phyloP scores from a whole-genome alignment of 2,888 invertebrate genomes.

The Parelbella ahira region DNA sequence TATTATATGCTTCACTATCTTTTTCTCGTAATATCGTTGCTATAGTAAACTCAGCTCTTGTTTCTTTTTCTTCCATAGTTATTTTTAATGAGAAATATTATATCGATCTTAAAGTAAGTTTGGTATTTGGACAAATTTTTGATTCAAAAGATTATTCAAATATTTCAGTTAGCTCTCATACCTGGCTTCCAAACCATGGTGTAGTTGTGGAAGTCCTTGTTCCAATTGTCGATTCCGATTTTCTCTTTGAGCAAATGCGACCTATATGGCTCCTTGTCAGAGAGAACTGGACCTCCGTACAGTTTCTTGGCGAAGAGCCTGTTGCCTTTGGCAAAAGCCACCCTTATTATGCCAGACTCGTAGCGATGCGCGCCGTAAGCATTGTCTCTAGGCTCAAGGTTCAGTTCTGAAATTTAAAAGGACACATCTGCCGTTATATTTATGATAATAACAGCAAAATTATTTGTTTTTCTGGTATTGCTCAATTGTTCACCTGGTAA shows the following conservation, averaged over 20 bases:
- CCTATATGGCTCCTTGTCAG: constrained; percentile 67
- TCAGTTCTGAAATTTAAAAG: constrained; percentile 82
- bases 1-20: too few relatives aligned
- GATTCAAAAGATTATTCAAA: too few relatives aligned
- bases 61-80: too few relatives aligned
- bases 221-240: constrained; percentile 72
- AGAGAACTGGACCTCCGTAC: constrained; percentile 59
- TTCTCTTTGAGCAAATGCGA: constrained; percentile 53
- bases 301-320: constrained; percentile 54
- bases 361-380: constrained; percentile 82
- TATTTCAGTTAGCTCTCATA: too few relatives aligned
- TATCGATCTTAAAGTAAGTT: too few relatives aligned
- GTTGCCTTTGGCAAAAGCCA: constrained; percentile 87
- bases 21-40: too few relatives aligned
- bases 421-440: too few relatives aligned
- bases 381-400: constrained; percentile 83
- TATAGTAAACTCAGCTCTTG: too few relatives aligned
- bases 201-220: constrained; percentile 84
- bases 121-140: too few relatives aligned
- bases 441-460: too few relatives aligned
- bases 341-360: constrained; percentile 86
- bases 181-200: constrained; percentile 84
- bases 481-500: constrained; percentile 86
- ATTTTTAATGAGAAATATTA: too few relatives aligned
- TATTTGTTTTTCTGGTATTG: too few relatives aligned